Evolutionary conservation across 2,888 invertebrate genomes (phyloP).

Genomic region (Parnassius apollo): DNA sequence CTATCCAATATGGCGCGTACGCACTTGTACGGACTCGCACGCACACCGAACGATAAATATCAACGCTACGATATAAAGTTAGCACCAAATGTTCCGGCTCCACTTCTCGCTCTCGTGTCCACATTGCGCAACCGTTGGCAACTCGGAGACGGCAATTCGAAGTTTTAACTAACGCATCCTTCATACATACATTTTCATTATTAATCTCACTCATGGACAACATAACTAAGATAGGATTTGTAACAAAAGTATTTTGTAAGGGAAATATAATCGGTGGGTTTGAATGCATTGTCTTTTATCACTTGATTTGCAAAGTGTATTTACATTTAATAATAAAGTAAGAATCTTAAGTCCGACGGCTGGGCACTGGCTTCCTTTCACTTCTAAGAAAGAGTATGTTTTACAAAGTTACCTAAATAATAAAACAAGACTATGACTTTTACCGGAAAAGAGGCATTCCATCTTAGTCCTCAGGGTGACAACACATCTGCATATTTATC

Average conservation of each 20-base stretch:
- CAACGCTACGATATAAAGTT: conserved; percentile 12
- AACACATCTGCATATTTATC: too few relatives aligned
- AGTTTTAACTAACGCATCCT: neutral
- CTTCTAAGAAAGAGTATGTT: too few relatives aligned
- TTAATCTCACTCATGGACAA: too few relatives aligned
- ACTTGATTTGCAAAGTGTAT: too few relatives aligned
- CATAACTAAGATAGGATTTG: too few relatives aligned
- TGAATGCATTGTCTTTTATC: neutral
- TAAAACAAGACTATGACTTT: too few relatives aligned
- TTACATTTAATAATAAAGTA: too few relatives aligned
- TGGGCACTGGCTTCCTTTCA: too few relatives aligned
- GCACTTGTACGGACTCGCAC: neutral
- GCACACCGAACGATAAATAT: conserved; percentile 3
- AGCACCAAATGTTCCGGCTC: conserved; percentile 18
- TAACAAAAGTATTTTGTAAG: neutral
- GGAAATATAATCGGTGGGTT: conserved; percentile 1
- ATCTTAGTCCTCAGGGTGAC: too few relatives aligned
- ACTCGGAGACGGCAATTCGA: neutral
- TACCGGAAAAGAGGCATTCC: too few relatives aligned
- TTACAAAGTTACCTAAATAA: too few relatives aligned
- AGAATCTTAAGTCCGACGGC: too few relatives aligned
- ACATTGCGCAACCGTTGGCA: neutral
- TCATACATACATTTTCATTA: neutral
- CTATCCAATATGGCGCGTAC: conserved; percentile 2
- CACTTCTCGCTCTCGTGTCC: neutral